Evolutionary conservation across 2,113 vertebrate species (phyloP).

Genomic region (Albula goreensis): DNA sequence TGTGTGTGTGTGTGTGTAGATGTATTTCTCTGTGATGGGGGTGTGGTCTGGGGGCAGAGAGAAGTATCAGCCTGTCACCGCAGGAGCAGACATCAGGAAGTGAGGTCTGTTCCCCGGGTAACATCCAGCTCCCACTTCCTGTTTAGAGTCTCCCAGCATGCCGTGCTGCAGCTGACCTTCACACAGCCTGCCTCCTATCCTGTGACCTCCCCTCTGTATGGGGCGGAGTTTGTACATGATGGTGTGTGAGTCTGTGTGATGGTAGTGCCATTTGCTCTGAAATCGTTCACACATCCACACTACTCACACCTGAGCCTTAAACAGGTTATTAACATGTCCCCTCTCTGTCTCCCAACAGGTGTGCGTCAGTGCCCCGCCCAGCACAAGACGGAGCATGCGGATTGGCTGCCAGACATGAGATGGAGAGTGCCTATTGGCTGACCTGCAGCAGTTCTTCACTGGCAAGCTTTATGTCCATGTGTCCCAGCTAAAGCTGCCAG

Average conservation of each 20-base stretch:
- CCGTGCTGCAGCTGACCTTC: neutral
- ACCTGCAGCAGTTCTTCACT: constrained; percentile 99
- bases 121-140: constrained; percentile 36
- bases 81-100: constrained; percentile 25
- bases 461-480: constrained; percentile 99
- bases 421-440: constrained; percentile 72
- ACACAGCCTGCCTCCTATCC: neutral
- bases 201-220: neutral
- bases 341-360: constrained; percentile 50
- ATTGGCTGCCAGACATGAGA: neutral
- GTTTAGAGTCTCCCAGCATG: constrained; percentile 25
- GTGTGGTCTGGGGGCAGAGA: neutral
- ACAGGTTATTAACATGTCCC: neutral
- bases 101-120: constrained; percentile 28
- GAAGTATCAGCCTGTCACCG: neutral
- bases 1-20: constrained; percentile 32
- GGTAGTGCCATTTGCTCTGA: too few species aligned
- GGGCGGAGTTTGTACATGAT: neutral
- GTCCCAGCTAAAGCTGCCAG: constrained; percentile 99
- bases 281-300: too few species aligned
- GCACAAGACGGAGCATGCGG: constrained; percentile 18
- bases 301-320: too few species aligned
- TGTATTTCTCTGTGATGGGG: constrained; percentile 5
- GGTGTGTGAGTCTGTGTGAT: too few species aligned
- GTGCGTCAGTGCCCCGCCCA: constrained; percentile 1